Evolutionary conservation across 2,888 invertebrate species (phyloP).

Genomic region (Homarus gammarus): DNA sequence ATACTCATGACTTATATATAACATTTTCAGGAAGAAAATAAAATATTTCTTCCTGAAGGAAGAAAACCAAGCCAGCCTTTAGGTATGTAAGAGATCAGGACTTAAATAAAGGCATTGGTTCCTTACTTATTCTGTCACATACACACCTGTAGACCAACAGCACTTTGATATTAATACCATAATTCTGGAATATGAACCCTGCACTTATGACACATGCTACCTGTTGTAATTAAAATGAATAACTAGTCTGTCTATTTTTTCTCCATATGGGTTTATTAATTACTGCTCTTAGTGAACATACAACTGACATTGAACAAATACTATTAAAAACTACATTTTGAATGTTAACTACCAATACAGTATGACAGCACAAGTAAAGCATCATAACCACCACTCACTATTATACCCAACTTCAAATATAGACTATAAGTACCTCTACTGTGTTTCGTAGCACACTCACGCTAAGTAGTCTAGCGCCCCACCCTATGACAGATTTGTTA

Average conservation of each 20-base stretch:
- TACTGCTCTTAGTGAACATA: not conserved
- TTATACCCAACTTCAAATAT: conserved; percentile 26
- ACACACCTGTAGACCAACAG: too few species aligned
- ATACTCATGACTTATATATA: too few species aligned
- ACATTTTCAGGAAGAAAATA: too few species aligned
- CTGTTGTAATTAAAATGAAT: too few species aligned
- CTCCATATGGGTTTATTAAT: not conserved
- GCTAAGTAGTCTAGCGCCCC: conserved; percentile 20
- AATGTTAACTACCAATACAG: conserved; percentile 6
- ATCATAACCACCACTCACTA: conserved; percentile 1
- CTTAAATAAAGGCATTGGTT: too few species aligned
- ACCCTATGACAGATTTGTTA: not conserved
- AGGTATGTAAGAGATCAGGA: too few species aligned
- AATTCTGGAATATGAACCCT: too few species aligned
- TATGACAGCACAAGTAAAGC: conserved; percentile 29
- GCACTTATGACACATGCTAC: too few species aligned
- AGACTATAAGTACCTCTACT: conserved; percentile 33
- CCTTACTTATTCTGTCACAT: too few species aligned
- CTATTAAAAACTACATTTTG: conserved; percentile 1
- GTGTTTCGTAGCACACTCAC: conserved; percentile 60
- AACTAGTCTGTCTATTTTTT: not conserved
- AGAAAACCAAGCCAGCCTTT: too few species aligned
- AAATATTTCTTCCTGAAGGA: too few species aligned
- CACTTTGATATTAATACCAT: too few species aligned
- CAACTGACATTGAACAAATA: conserved; percentile 3